Evolutionary conservation across 2,888 invertebrate genomes (phyloP).

Genomic region (Mongoloraphidia duomilia): DNA sequence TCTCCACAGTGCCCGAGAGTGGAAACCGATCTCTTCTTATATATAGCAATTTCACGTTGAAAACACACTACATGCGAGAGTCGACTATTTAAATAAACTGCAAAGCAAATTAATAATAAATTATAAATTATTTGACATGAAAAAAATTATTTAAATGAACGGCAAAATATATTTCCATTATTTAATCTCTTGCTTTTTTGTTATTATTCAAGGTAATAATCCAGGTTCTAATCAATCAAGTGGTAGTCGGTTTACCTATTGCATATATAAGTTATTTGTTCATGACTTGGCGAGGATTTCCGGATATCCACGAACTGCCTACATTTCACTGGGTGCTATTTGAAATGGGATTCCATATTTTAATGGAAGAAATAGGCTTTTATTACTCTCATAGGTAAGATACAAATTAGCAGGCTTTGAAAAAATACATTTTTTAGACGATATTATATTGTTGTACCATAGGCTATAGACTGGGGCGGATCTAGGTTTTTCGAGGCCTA

Average conservation of each 20-base stretch:
- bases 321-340: conserved; percentile 64
- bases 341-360: conserved; percentile 55
- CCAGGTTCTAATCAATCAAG: conserved; percentile 59
- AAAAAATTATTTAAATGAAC: no score
- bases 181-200: no score
- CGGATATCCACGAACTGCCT: conserved; percentile 51
- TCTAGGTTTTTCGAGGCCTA: no score
- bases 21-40: no score
- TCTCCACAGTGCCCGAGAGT: no score
- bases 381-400: conserved; percentile 67
- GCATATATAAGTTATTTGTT: conserved; percentile 42
- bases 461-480: no score
- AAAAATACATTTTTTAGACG: not conserved
- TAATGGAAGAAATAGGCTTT: conserved; percentile 68
- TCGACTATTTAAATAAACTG: no score
- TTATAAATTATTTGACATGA: no score
- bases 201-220: conserved; percentile 38
- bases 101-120: no score
- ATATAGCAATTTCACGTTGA: no score
- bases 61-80: no score
- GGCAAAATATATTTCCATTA: no score
- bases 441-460: not conserved
- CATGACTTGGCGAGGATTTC: conserved; percentile 52
- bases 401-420: not conserved
- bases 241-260: conserved; percentile 51